Conservation (phyloP, 2,888 invertebrate species). For the Euzetes globulus region DNA sequence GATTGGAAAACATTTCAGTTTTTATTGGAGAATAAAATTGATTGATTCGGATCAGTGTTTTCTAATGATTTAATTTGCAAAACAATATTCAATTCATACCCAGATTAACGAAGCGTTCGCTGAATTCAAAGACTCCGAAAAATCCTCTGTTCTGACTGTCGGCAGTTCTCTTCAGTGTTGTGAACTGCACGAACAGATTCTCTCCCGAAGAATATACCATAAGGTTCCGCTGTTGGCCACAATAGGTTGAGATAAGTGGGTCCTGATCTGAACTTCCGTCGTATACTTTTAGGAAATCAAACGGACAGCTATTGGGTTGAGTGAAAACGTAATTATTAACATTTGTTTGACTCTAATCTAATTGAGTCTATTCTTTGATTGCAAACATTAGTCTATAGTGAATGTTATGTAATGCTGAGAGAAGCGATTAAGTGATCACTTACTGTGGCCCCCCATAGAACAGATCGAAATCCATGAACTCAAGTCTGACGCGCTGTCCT, state of each 20-base stretch:
- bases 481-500: slow-evolving; percentile 84
- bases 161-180: slow-evolving; percentile 78
- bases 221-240: slow-evolving; percentile 91
- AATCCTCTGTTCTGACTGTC: slow-evolving; percentile 96
- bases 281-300: slow-evolving; percentile 93
- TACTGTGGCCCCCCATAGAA: slow-evolving; percentile 98
- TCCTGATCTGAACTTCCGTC: slow-evolving; percentile 84
- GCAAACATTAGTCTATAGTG: not conserved
- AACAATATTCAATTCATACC: slow-evolving; percentile 56
- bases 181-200: slow-evolving; percentile 81
- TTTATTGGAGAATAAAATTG: too few relatives aligned
- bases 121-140: slow-evolving; percentile 97
- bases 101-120: slow-evolving; percentile 95
- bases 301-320: slow-evolving; percentile 71
- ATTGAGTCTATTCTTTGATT: too few relatives aligned
- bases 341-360: not conserved
- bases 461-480: slow-evolving; percentile 95
- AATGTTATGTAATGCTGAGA: not conserved
- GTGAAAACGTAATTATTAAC: not conserved
- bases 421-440: slow-evolving; percentile 50
- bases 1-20: too few relatives aligned
- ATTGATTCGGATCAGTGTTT: too few relatives aligned
- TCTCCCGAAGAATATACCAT: slow-evolving; percentile 90
- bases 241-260: slow-evolving; percentile 89
- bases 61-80: not conserved